Evolutionary conservation across 2,888 invertebrate species (phyloP).

Genomic region (Pammene fasciana): DNA sequence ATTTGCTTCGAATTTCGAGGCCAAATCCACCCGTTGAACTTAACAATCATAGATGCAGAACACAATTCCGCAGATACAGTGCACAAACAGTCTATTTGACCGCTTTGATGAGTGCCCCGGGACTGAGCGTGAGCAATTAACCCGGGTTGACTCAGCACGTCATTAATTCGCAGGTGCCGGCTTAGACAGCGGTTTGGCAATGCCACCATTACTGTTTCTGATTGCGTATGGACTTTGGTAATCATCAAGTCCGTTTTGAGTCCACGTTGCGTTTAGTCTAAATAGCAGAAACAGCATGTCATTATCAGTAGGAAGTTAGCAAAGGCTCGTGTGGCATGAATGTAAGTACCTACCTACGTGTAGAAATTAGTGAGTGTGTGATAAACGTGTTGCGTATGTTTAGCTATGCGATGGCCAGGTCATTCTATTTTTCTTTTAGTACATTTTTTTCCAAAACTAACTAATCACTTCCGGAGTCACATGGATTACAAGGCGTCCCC

Average conservation of each 20-base stretch:
- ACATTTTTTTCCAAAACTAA: background rate
- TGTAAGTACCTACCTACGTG: no score
- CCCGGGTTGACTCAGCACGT: constrained; percentile 65
- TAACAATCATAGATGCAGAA: constrained; percentile 33
- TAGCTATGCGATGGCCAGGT: no score
- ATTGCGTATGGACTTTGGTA: constrained; percentile 37
- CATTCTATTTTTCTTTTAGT: no score
- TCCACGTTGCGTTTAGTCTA: constrained; percentile 17
- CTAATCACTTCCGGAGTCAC: constrained; percentile 25
- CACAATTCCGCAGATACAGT: constrained; percentile 22
- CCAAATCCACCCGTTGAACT: constrained; percentile 5
- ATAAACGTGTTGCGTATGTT: no score
- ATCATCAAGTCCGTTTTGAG: constrained; percentile 42
- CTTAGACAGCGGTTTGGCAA: constrained; percentile 60
- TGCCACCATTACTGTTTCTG: constrained; percentile 44
- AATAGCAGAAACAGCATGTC: constrained; percentile 9
- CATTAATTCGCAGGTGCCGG: constrained; percentile 65
- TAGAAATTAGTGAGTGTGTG: no score
- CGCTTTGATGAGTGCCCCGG: constrained; percentile 61
- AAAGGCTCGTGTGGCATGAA: background rate
- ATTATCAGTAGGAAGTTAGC: constrained; percentile 36
- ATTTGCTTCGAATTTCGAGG: background rate
- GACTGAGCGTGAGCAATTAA: constrained; percentile 60
- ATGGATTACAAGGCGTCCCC: constrained; percentile 29
- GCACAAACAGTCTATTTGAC: constrained; percentile 49